A percentile compares a stretch with the other conserved stretches of the same genome.
Conservation (phyloP, 2,888 invertebrate genomes). For the Hylaea fasciaria region DNA sequence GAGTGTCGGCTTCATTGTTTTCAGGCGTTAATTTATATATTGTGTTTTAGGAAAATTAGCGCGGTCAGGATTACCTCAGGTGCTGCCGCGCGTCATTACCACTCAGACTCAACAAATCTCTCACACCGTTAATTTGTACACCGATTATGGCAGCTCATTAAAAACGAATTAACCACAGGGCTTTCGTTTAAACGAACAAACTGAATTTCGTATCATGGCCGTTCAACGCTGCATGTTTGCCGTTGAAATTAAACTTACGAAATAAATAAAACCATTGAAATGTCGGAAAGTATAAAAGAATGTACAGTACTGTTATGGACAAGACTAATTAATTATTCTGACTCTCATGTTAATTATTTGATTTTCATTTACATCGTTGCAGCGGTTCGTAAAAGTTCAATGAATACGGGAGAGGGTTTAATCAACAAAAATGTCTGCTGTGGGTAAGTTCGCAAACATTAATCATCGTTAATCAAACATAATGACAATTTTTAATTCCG, state of each 20-base stretch:
- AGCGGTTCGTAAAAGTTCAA: slow-evolving; percentile 23
- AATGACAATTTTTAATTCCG: slow-evolving; percentile 19
- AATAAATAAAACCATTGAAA: slow-evolving; percentile 8
- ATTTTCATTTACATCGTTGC: slow-evolving; percentile 45
- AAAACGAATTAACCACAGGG: slow-evolving; percentile 60
- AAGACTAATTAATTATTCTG: slow-evolving; percentile 52
- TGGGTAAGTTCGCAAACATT: slow-evolving; percentile 7
- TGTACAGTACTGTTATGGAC: slow-evolving; percentile 42
- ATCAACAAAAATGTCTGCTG: slow-evolving; percentile 16
- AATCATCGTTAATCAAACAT: slow-evolving; percentile 24
- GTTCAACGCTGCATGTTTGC: slow-evolving; percentile 38
- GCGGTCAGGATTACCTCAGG: slow-evolving; percentile 62
- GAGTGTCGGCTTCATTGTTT: slow-evolving; percentile 71
- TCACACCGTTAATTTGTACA: slow-evolving; percentile 67
- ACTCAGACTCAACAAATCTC: slow-evolving; percentile 62
- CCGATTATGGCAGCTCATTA: slow-evolving; percentile 72
- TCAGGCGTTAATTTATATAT: slow-evolving; percentile 76
- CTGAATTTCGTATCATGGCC: slow-evolving; percentile 16
- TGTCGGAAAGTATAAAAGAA: slow-evolving; percentile 42
- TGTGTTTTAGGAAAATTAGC: slow-evolving; percentile 76
- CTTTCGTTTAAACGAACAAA: slow-evolving; percentile 24
- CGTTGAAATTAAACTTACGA: slow-evolving; percentile 36
- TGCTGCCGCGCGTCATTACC: slow-evolving; percentile 67
- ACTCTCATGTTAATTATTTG: slow-evolving; percentile 46
- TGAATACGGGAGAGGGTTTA: slow-evolving; percentile 26